Base-by-base conservation (phyloP, 1,140 invertebrate species). In the Mycetomoellerius zeteki region DNA sequence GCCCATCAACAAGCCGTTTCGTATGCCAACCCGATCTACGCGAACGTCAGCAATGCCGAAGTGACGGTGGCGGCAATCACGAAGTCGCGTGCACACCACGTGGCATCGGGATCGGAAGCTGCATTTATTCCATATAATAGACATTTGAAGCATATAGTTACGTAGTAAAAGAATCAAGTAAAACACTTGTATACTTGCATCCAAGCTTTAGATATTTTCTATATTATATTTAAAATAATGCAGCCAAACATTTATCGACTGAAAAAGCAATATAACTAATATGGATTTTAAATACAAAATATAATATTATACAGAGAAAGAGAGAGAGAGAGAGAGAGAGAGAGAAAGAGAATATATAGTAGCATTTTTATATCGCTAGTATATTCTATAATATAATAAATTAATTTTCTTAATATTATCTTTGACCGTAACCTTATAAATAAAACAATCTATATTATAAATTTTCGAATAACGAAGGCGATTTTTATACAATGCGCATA, bases 1-100 rank as follows among this genome's bases (percentile, higher is more conserved):
- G 88, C 77, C 92, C 92, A 92, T 92, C 92, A 93, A 92, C 92
- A 90, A 92, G 92, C 92, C 89, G 88, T 92, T 92, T 92, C 91
- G 87, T 87, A 92, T 92, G 92, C 85, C 91, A 73, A 47, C 33
- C 43, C 73, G 85, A 91, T 90, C 77, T 84, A 60, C 58, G 75
- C 30, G 69, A 43, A 82, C 77, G 58, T 67, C 86, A 76, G n/a
- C 72, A 33, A 72, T 12, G 72, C 7, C 64, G 24, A 67, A 52
- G 58, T 24, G 50, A 62, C 76, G 27, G 65, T 56, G 71, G 58
- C 30, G 56, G 58, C 72, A 64, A 81, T 16, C 43, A 24, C 69
- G 30, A 90, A 91, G 84, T 89, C 86, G 90, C 86, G 80, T 89
- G 80, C 62, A 37, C n/a, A 86, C 86, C 91, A 92, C 91, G 89